Evolutionary conservation across 1,140 invertebrate genomes (phyloP).

Genomic region (Heliconius congener): DNA sequence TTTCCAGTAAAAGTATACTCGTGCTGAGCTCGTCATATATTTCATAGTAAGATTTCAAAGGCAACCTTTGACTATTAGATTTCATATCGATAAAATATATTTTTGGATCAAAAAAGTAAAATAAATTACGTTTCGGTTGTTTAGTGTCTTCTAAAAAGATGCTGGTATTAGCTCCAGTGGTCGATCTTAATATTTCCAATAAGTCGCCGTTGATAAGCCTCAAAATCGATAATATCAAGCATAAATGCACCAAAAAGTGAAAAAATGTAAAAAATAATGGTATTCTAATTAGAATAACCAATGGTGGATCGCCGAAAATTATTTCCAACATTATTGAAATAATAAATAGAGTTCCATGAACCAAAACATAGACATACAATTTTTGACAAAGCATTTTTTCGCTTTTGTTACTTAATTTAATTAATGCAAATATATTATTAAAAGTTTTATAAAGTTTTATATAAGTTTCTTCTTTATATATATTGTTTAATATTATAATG

Average conservation of each 20-base stretch:
- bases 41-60: conserved; percentile 54
- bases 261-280: conserved; percentile 52
- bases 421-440: conserved; percentile 42
- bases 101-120: conserved; percentile 43
- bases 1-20: conserved; percentile 52
- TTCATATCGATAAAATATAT: conserved; percentile 49
- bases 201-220: conserved; percentile 54
- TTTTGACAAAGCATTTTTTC: conserved; percentile 51
- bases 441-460: conserved; percentile 44
- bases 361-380: conserved; percentile 47
- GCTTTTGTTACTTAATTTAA: conserved; percentile 44
- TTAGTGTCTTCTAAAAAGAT: conserved; percentile 26
- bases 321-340: conserved; percentile 51
- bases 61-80: conserved; percentile 28
- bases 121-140: conserved; percentile 22
- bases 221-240: conserved; percentile 50
- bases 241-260: conserved; percentile 59
- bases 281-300: conserved; percentile 50
- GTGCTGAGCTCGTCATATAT: conserved; percentile 58
- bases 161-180: background rate
- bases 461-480: conserved; percentile 35
- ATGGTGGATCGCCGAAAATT: conserved; percentile 43
- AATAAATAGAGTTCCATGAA: conserved; percentile 40
- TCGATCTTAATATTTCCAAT: conserved; percentile 35
- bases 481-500: conserved; percentile 48